Percentiles rank a stretch among this genome's conserved stretches.
phyloP scores from a whole-genome alignment of 64 coral and sea anemone species.

The Dendronephthya gigantea region DNA sequence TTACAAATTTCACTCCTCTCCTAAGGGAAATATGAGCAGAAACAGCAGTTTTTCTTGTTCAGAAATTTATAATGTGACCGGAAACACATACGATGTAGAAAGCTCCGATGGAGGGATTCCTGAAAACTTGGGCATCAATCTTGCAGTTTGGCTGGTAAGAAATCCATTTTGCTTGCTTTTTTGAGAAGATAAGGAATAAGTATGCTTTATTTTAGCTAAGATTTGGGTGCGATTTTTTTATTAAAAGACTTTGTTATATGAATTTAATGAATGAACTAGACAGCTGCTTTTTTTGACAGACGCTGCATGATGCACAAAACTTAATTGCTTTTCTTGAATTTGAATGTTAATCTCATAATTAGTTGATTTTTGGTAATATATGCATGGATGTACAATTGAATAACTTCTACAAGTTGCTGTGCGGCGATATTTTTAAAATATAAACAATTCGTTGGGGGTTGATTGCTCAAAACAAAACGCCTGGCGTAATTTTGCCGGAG shows the following conservation, averaged over 20 bases:
- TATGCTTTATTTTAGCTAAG: background rate
- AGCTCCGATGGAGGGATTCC: slow-evolving; percentile 72
- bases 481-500: too few relatives aligned
- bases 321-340: background rate
- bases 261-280: background rate
- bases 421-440: too few relatives aligned
- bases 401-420: background rate
- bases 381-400: background rate
- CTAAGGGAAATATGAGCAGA: background rate
- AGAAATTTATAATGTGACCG: background rate
- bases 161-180: background rate
- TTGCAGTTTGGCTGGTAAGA: slow-evolving; percentile 76
- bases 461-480: too few relatives aligned
- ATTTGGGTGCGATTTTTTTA: background rate
- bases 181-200: background rate
- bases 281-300: background rate
- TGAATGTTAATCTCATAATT: background rate
- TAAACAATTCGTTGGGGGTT: too few relatives aligned
- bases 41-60: background rate
- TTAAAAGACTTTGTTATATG: background rate
- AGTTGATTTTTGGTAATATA: background rate
- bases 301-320: background rate
- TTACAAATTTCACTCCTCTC: background rate
- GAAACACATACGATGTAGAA: background rate
- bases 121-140: slow-evolving; percentile 70